Evolutionary conservation across 2,888 invertebrate species (phyloP).

Genomic region (Eustalomyia histrio): DNA sequence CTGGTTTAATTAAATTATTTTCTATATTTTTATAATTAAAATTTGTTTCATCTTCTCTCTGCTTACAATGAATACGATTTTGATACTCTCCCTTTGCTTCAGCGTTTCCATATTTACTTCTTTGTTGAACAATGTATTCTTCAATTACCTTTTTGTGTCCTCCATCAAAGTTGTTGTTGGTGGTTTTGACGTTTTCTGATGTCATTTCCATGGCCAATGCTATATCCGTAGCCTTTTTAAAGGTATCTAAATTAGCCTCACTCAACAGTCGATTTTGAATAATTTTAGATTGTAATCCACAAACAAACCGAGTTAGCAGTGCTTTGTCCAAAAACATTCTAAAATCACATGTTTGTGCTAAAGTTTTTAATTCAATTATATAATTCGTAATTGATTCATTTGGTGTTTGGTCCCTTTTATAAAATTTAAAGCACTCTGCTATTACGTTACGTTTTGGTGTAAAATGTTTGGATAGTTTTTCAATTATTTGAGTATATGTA

Average conservation of each 20-base stretch:
- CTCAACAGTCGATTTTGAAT: neutral
- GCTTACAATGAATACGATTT: too few species aligned
- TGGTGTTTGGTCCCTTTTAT: conserved; percentile 10
- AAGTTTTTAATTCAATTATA: conserved; percentile 8
- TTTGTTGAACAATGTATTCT: too few species aligned
- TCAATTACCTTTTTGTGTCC: neutral
- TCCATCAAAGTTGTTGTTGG: neutral
- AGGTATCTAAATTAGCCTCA: neutral
- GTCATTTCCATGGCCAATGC: conserved; percentile 6
- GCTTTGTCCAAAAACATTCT: conserved; percentile 9
- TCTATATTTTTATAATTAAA: too few species aligned
- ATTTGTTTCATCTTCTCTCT: too few species aligned
- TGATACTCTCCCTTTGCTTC: too few species aligned
- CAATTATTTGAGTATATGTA: neutral
- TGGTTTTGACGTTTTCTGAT: neutral
- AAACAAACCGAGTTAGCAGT: conserved; percentile 26
- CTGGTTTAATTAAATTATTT: too few species aligned
- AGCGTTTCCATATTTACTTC: too few species aligned
- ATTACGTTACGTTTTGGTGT: neutral
- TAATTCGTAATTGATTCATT: neutral
- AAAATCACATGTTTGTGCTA: conserved; percentile 9
- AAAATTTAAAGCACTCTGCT: conserved; percentile 11
- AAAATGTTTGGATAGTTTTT: neutral
- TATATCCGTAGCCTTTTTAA: conserved; percentile 3
- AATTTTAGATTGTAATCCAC: neutral